Base-by-base conservation (phyloP, 1,140 invertebrate species). In the Oscheius sp. region DNA sequence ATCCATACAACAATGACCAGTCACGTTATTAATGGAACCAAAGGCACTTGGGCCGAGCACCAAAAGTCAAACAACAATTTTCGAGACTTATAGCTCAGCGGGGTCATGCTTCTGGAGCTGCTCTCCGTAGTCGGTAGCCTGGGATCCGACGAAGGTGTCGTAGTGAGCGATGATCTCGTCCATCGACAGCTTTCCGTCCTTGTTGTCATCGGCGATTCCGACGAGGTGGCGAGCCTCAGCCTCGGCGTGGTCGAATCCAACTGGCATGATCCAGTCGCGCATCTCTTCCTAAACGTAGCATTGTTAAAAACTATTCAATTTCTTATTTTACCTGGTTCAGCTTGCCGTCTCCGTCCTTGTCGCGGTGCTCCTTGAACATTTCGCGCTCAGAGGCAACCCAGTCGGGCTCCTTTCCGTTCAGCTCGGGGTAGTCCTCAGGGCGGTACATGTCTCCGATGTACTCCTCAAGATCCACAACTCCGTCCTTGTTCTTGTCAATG, bases 91-190 rank as follows among this genome's bases (percentile, higher is more conserved):
- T 49, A 83, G 78, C 45, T 83, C 82, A 4, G 83, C 86, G 71
- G 82, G 82, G 58, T 99, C 96, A 83, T 99, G 95, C 79, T 93
- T 89, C 0, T 90, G 89, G 2, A 99, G 86, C 4, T 94, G 94
- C 85, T 97, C 94, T 0, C 96, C 96, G 86, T 97, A 99, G 86
- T 98, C 95, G 0, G 95, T 98, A 0, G 94, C 96, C 85, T 99
- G 95, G 18, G 94, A 97, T 34, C 95, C 95, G 0, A 98, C 95
- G 86, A 99, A 99, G 1, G 97, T 87, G 85, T 99, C 95, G 85
- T 97, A 97, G 84, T 97, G 97, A 38, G 91, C 90, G 0, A 99
- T 84, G 63, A 99, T 91, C 87, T 99, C 96, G 3, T 91, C 89
- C 85, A 93, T 94, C 2, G 91, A 92, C 3, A 99, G 87, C 83